These are phyloP conservation scores for Melanostigma gelatinosum DNA, from an alignment of 2,113 vertebrate species.

Conservation along the genomic window DNA sequence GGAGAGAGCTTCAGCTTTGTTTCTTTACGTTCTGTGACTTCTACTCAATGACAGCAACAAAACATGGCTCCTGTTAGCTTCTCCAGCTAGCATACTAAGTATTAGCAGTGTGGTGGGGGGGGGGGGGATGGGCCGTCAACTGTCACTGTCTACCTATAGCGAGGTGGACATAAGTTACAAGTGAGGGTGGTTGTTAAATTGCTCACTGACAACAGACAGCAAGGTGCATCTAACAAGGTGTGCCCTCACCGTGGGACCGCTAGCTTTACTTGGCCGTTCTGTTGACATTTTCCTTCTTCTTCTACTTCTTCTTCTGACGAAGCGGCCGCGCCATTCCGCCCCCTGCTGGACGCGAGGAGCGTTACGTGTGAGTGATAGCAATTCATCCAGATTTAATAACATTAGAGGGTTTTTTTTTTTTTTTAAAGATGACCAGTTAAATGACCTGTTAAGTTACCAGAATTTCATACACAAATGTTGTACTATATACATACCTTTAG, in stretches of 20 bases:
- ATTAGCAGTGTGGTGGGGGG: neutral
- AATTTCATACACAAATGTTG: too few species aligned
- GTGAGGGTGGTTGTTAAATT: neutral
- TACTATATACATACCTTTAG: too few species aligned
- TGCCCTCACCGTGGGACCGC: neutral
- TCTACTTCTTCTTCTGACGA: neutral
- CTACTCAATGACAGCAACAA: constrained; percentile 9
- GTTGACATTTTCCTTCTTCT: neutral
- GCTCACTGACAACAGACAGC: neutral
- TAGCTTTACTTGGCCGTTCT: neutral
- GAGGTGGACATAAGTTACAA: neutral
- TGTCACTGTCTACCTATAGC: neutral
- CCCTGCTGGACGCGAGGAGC: neutral
- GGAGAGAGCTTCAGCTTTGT: neutral
- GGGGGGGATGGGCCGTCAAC: neutral
- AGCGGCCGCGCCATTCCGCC: neutral
- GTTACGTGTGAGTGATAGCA: neutral
- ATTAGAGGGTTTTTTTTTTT: too few species aligned
- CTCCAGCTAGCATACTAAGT: neutral
- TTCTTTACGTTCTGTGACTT: neutral
- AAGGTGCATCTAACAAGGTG: too few species aligned
- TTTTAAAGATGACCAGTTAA: too few species aligned
- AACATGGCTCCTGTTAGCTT: constrained; percentile 9
- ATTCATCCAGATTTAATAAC: too few species aligned
- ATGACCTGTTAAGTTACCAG: too few species aligned